Conservation (phyloP, 2,888 invertebrate species). For the Conomelus anceps region DNA sequence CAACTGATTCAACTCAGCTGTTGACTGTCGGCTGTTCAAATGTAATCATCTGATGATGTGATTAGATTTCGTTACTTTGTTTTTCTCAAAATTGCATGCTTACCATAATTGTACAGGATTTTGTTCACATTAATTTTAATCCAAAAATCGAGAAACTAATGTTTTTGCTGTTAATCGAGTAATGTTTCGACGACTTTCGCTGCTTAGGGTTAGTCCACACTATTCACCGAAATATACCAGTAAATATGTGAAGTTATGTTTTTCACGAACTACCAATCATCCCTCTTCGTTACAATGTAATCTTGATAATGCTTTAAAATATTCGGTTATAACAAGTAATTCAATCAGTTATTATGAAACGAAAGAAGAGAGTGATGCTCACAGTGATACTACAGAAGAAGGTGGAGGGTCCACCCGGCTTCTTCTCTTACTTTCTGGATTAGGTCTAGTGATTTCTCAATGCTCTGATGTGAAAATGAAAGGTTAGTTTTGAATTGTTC, state of each 20-base stretch:
- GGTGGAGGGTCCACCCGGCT: not conserved
- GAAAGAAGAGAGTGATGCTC: too few relatives aligned
- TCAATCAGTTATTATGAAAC: not conserved
- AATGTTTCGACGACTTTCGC: not conserved
- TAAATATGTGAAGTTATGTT: not conserved
- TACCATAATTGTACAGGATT: not conserved
- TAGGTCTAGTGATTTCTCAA: too few relatives aligned
- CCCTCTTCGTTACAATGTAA: not conserved
- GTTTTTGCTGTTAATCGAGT: not conserved
- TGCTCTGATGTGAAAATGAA: too few relatives aligned
- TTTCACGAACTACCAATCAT: not conserved
- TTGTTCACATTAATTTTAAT: not conserved
- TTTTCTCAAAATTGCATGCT: not conserved
- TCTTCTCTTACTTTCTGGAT: too few relatives aligned
- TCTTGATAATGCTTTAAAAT: not conserved
- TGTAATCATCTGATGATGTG: not conserved
- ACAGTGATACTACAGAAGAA: not conserved
- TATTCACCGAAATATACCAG: not conserved
- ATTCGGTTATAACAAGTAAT: not conserved
- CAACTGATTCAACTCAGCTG: not conserved
- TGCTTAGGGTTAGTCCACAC: not conserved
- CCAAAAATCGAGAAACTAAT: not conserved
- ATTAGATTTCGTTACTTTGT: not conserved
- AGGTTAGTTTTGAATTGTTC: too few relatives aligned
- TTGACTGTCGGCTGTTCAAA: not conserved